Percentiles rank a stretch among this genome's conserved stretches.
These are phyloP conservation scores for Dermatemys mawii DNA, from an alignment of 2,113 vertebrate species.

Conservation along the genomic window DNA sequence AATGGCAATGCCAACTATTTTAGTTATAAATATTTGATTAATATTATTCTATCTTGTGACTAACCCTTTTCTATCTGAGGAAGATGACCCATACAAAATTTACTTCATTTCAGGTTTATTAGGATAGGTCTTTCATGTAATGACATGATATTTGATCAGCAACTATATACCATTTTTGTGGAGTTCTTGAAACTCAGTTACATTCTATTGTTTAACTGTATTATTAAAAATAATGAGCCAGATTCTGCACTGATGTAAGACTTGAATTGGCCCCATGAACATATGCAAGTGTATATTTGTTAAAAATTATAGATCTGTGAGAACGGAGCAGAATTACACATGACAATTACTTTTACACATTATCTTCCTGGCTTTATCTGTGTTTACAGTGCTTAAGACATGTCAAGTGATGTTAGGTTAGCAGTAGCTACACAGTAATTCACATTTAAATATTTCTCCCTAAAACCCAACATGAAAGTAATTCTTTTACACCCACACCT, in stretches of 20 bases:
- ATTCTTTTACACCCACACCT: not conserved
- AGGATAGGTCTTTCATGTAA: not conserved
- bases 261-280: not conserved
- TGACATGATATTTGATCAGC: not conserved
- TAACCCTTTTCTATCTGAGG: not conserved
- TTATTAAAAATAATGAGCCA: not conserved
- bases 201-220: not conserved
- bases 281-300: not conserved
- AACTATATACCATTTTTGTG: not conserved
- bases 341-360: not conserved
- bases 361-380: not conserved
- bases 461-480: not conserved
- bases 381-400: not conserved
- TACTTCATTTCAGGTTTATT: slow-evolving; percentile 9
- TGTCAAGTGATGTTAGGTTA: not conserved
- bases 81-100: not conserved
- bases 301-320: not conserved
- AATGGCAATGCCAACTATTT: not conserved
- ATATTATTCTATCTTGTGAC: slow-evolving; percentile 8
- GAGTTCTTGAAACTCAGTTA: not conserved
- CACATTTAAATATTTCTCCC: not conserved
- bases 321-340: not conserved
- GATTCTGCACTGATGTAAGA: not conserved
- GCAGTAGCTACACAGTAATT: not conserved
- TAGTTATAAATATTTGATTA: slow-evolving; percentile 12